Evolutionary conservation across 64 coral and sea anemone species (phyloP), one percentile per base, ranked within the genome.

Genomic region (Montipora foliosa): DNA sequence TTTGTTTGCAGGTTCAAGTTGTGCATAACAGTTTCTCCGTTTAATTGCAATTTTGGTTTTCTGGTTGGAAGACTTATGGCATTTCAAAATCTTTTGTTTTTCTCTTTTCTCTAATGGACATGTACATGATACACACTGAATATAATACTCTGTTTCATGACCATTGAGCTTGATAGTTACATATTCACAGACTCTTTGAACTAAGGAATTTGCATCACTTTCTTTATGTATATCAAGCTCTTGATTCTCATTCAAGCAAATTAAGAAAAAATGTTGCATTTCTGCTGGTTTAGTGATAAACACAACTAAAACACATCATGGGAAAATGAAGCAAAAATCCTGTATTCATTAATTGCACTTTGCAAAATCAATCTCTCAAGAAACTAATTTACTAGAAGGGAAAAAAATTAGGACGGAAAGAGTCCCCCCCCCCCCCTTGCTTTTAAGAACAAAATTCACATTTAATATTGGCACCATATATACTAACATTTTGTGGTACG

Each of bases 91-190:
- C 44, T 79, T 95, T 95, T 87, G 80, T 70, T 81, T 91, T 17
- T 67, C 47, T 79, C 13, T 21, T 51, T 89, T 95, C 76, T 79
- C 76, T 47, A 95, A 22, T 49, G 89, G 69, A 90, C 49, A 75
- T 84, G 93, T 79, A 82, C 88, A 95, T 12, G 52, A 90, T 71
- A 91, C 14, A 55, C 84, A 95, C 87, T 86, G 48, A 78, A 95
- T 79, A 48, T 77, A 68, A 76, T 45, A 95, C 67, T 83, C 19
- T 70, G 77, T 66, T 46, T 79, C 44, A 95, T 90, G 69, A 69
- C 45, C 24, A 69, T 95, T 71, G 53, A 77, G 14, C 73, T 16
- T 67, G 70, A 91, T 86, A 85, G 75, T 81, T 78, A 76, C 64
- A 79, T 79, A 87, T 69, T 95, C 81, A 13, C 44, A 77, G 48